These are phyloP conservation scores for Globodera rostochiensis DNA, from an alignment of 1,140 invertebrate genomes.

Conservation along the genomic window DNA sequence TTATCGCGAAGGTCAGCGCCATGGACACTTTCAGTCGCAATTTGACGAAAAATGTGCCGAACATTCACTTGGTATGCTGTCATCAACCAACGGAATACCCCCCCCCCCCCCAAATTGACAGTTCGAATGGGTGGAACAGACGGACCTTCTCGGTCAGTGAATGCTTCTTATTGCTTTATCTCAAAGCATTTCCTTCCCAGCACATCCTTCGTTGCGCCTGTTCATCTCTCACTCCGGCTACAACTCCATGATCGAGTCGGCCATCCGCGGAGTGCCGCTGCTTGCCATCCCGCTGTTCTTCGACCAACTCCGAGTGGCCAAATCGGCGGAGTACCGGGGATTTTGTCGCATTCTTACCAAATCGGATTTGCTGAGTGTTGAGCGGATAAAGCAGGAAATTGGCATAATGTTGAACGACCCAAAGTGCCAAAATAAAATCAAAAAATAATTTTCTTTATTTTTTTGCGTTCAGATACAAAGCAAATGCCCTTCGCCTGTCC, in stretches of 20 bases:
- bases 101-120: not conserved
- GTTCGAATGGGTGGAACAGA: constrained; percentile 43
- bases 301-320: constrained; percentile 54
- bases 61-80: constrained; percentile 40
- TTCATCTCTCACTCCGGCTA: constrained; percentile 56
- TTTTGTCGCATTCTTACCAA: constrained; percentile 31
- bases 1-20: constrained; percentile 44
- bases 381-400: constrained; percentile 31
- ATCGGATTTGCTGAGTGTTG: constrained; percentile 27
- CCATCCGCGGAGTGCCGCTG: constrained; percentile 47
- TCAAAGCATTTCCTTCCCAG: constrained; percentile 4
- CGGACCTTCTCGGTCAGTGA: constrained; percentile 39
- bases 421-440: constrained; percentile 8
- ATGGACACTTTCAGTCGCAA: constrained; percentile 36
- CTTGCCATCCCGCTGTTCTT: constrained; percentile 51
- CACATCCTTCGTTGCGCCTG: constrained; percentile 41
- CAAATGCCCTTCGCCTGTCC: constrained; percentile 34
- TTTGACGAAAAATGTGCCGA: constrained; percentile 26
- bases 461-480: constrained; percentile 36
- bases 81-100: not conserved
- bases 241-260: constrained; percentile 50
- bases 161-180: constrained; percentile 12
- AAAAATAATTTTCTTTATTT: not conserved
- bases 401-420: constrained; percentile 26
- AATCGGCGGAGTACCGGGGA: constrained; percentile 48